Evolutionary conservation across 2,888 invertebrate species (phyloP).

Genomic region (Sicus ferrugineus): DNA sequence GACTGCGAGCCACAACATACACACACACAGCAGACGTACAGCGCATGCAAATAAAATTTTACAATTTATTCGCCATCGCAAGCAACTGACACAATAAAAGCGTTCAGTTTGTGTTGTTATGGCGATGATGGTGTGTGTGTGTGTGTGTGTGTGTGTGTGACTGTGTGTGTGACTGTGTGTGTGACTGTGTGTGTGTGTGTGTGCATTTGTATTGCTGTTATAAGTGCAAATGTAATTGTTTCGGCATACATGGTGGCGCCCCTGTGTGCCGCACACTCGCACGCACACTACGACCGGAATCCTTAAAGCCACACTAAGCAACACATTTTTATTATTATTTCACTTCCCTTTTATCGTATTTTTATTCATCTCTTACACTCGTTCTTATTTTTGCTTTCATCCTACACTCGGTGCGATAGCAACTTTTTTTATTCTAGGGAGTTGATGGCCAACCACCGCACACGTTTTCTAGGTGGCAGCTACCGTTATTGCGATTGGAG

Average conservation of each 20-base stretch:
- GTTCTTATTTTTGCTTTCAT: not conserved
- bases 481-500: not conserved
- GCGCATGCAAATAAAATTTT: slow-evolving; percentile 46
- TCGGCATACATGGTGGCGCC: slow-evolving; percentile 4
- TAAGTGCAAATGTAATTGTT: not conserved
- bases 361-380: not conserved
- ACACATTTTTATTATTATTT: slow-evolving; percentile 14
- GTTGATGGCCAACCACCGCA: no score
- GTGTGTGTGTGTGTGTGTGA: not conserved
- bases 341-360: not conserved
- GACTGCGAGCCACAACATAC: slow-evolving; percentile 7
- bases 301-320: not conserved
- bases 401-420: not conserved
- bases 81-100: slow-evolving; percentile 47
- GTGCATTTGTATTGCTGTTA: not conserved
- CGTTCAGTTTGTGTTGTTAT: not conserved
- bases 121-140: not conserved
- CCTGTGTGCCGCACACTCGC: not conserved
- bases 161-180: not conserved
- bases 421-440: not conserved
- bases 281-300: not conserved
- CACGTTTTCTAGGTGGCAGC: not conserved
- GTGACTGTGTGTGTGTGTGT: slow-evolving; percentile 1
- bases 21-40: not conserved
- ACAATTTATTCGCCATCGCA: slow-evolving; percentile 47